Base-by-base conservation (phyloP, 2,113 vertebrate species). In the Collichthys lucidus region DNA sequence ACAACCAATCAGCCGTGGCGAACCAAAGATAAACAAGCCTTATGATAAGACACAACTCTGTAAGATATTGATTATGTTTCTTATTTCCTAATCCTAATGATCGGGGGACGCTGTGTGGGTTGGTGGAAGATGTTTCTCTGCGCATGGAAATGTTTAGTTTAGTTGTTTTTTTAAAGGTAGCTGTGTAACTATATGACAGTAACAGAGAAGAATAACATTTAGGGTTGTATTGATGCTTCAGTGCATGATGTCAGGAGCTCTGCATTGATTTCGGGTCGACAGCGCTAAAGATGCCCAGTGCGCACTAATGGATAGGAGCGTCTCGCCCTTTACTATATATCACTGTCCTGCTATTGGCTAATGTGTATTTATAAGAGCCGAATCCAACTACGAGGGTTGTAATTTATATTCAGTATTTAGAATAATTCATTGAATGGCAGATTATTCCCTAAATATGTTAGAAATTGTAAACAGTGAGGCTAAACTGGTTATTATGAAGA, bases 1-100 rank as follows among this genome's bases (percentile, higher is more conserved):
- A 71, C 85, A 74, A 79, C 87, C 93, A 89, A 91, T 91, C 92
- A 92, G 86, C 88, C 90, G 93, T 66, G 90, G 86, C 57, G 55
- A 89, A 88, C 89, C 93, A 92, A 93, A 93, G 92, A 94, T 93
- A 93, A 94, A 94, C 92, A 92, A 93, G 92, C 92, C 91, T 92
- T 91, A 93, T 93, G 92, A 92, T 89, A 82, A 89, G 74, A 89
- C 74, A 19, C 79, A 93, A 93, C 91, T 91, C 89, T 92, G 92
- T 94, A 92, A 93, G 92, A 87, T 35, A 68, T 57, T 11, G 0
- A 22, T 73, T 15, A 49, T 64, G 5, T 75, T 80, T 59, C 10
- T 40, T 67, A 42, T 52, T 57, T 19, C 3, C 40, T n/a, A 20
- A 4, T 65, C 26, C 2, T 19, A 4, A 62, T 68, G 47, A 50